Evolutionary conservation across 2,113 vertebrate species (phyloP), one percentile per base, ranked within the genome.

Genomic region (Taurulus bubalis): DNA sequence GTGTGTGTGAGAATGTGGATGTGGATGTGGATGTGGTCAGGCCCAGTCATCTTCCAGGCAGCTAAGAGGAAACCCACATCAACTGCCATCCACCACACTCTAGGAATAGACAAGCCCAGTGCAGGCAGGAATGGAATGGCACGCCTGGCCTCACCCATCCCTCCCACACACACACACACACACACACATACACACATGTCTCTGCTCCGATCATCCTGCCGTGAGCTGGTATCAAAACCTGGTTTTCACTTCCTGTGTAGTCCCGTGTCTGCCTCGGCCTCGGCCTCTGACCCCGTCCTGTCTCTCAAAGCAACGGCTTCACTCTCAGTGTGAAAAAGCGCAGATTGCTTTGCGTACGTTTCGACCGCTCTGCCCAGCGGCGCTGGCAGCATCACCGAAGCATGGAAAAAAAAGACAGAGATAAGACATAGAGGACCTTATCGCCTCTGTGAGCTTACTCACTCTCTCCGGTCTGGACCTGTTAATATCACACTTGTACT

Each of bases 21-120:
- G 87, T 80, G 84, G 40, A 94, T 96, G 96, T 97, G 97, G 96
- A 98, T 98, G 98, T 98, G 98, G 97, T 98, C 94, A 89, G 96
- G 94, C 95, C 85, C 90, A 98, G 97, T 98, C 97, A 98, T 98
- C 97, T 97, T 96, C 94, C 95, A 98, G 96, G 96, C 96, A 97
- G 96, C 95, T 96, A 91, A 95, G 96, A 98, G 97, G 97, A 99
- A 99, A 99, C 95, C 97, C 96, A 97, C 97, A 98, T 97, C 96
- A 98, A 98, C 97, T 98, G 97, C 97, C 97, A 97, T 93, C 90
- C 75, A 79, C 89, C 94, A 91, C 88, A 92, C 94, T 95, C 93
- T 92, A 93, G 93, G 94, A 95, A 94, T 94, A 95, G 92, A 94
- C 90, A 78, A 83, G 82, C 78, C 86, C 42, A 6, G 87, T 68